A percentile compares a stretch with the other conserved stretches of the same genome.
Conservation (phyloP, 2,888 invertebrate genomes). For the Schizaphis graminum region DNA sequence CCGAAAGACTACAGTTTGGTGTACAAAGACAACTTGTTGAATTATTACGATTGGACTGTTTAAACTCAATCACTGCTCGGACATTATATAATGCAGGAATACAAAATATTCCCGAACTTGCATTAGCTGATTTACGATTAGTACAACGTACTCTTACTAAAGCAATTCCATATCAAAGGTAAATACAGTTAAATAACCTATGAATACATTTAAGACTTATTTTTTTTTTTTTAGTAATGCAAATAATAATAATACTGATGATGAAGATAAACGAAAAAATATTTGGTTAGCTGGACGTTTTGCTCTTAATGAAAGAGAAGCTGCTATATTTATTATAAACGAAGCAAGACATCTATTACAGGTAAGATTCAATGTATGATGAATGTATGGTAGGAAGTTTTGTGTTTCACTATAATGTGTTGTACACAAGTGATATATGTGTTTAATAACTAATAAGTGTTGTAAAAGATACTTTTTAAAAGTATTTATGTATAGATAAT, state of each 20-base stretch:
- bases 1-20: conserved; percentile 93
- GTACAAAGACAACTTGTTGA: conserved; percentile 93
- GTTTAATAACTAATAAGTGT: neutral
- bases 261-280: conserved; percentile 79
- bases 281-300: conserved; percentile 85
- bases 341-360: conserved; percentile 82
- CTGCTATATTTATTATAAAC: conserved; percentile 81
- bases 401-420: neutral
- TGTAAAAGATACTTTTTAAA: neutral
- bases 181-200: conserved; percentile 28
- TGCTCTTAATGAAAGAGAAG: conserved; percentile 85
- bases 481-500: neutral
- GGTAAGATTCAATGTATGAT: conserved; percentile 70
- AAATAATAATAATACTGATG: conserved; percentile 79
- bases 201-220: neutral
- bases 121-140: conserved; percentile 78
- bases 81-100: conserved; percentile 86
- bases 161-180: conserved; percentile 87
- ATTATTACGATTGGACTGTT: conserved; percentile 84
- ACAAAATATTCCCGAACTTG: conserved; percentile 83
- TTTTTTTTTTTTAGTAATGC: conserved; percentile 70
- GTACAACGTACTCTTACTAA: conserved; percentile 85
- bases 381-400: no score
- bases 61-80: conserved; percentile 89
- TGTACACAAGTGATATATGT: neutral